Base-by-base conservation (phyloP, 2,888 invertebrate species). In the Aleiodes alternator region DNA sequence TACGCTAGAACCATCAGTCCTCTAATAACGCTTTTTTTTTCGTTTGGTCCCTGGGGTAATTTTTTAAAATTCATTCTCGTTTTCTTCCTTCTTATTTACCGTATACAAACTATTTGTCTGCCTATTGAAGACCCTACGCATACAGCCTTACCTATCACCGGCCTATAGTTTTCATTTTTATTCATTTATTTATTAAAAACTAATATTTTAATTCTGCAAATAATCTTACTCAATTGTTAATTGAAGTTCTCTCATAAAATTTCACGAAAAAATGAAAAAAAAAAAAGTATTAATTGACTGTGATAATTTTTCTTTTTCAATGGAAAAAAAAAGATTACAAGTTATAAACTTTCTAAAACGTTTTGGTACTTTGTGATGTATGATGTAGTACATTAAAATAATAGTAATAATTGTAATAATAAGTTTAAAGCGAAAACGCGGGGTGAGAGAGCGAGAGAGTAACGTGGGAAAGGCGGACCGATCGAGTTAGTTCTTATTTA, bases 1-100 rank as follows among this genome's bases (percentile, higher is more conserved):
- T 84, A 85, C 85, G 84, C 86, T 87, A 88, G 86, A 87, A 87
- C 85, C 88, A 82, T 87, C 86, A 87, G 87, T 87, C 83, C 86
- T 85, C 79, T 73, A 70, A 61, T 69, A 74, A 85, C 83, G 81
- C 77, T 76, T 82, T 59, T 69, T 74, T 71, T 57, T 38, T 80
- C 82, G 79, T 85, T 75, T 87, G 86, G 87, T 87, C 88, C 88
- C 88, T 86, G 84, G 86, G 86, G 81, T 81, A 74, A 57, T 82
- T 81, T 82, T 78, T 79, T 80, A 83, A 34, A 83, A 34, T 23
- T 29, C 38, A 23, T 43, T 43, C 4, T 9, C 43, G 34, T 34
- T 34, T 34, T 34, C 34, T 6, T 34, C 34, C 6, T 11, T 38
- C 38, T 38, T 61, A n/a, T 84, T 81, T 71, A 76, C 69, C 76